These are phyloP conservation scores for Gymnorhina tibicen DNA, from an alignment of 2,113 vertebrate genomes.

Conservation along the genomic window DNA sequence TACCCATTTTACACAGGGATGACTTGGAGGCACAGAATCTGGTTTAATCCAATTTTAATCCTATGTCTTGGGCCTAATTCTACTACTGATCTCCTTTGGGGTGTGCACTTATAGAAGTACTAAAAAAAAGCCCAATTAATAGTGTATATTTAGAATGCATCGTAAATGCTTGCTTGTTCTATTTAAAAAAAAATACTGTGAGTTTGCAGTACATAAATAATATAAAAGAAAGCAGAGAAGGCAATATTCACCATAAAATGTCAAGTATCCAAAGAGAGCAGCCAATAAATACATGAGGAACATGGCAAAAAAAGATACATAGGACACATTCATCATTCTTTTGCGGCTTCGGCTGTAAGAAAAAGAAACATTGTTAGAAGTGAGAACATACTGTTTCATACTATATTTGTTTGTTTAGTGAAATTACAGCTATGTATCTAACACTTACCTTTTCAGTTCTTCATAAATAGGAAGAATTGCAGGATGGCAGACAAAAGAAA, in stretches of 20 bases:
- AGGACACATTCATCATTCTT: slow-evolving; percentile 96
- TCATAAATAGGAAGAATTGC: slow-evolving; percentile 96
- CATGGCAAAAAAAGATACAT: slow-evolving; percentile 95
- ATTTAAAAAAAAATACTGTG: not conserved
- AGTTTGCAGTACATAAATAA: not conserved
- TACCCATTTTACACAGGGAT: not conserved
- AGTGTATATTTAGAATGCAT: not conserved
- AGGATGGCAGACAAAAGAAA: slow-evolving; percentile 97
- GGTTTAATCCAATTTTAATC: not conserved
- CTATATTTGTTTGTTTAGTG: not conserved
- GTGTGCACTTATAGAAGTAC: not conserved
- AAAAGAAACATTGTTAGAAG: slow-evolving; percentile 4
- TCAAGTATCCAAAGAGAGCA: slow-evolving; percentile 96
- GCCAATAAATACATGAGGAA: slow-evolving; percentile 97
- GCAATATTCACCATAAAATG: slow-evolving; percentile 86
- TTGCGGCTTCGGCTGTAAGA: slow-evolving; percentile 83
- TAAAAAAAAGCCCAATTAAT: not conserved
- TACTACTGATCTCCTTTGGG: not conserved
- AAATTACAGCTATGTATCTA: not conserved
- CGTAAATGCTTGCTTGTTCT: not conserved
- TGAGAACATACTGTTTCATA: not conserved
- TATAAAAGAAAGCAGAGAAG: not conserved
- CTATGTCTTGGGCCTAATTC: not conserved
- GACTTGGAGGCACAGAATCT: not conserved
- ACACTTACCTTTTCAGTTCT: slow-evolving; percentile 90